Conservation (phyloP, 2,797 vertebrate species). For the Enteromius thamalakanensis region DNA sequence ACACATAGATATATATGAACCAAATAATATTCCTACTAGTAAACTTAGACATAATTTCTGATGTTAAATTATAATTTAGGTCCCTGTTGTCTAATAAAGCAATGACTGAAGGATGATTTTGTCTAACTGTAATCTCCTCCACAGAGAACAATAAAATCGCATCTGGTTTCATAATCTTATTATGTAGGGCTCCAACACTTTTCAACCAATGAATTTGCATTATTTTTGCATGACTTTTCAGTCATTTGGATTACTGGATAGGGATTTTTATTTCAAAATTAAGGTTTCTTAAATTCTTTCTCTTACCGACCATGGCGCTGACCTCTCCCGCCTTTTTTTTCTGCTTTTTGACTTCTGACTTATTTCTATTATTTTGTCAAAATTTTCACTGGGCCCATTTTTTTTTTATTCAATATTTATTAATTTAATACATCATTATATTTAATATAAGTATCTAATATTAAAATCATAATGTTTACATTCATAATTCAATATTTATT, state of each 20-base stretch:
- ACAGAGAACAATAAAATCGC: slow-evolving; percentile 43
- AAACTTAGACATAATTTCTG: too few species aligned
- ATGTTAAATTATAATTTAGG: not conserved
- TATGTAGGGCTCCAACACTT: slow-evolving; percentile 1
- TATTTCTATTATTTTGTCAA: not conserved
- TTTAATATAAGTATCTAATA: too few species aligned
- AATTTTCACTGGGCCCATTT: not conserved
- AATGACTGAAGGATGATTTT: not conserved
- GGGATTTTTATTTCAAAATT: not conserved
- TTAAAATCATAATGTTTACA: not conserved
- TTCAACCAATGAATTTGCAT: slow-evolving; percentile 1
- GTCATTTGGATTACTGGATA: not conserved
- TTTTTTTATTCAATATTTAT: too few species aligned
- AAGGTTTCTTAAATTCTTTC: not conserved
- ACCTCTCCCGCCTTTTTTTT: too few species aligned
- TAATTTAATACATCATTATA: too few species aligned
- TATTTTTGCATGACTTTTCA: not conserved
- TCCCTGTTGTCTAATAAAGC: not conserved
- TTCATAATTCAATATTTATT: not conserved
- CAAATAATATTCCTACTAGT: not conserved
- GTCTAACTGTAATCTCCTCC: not conserved
- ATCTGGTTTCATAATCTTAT: slow-evolving; percentile 22
- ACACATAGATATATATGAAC: too few species aligned
- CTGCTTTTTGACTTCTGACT: not conserved
- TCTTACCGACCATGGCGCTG: too few species aligned